phyloP scores from a whole-genome alignment of 2,888 invertebrate species.

The Apamea anceps region DNA sequence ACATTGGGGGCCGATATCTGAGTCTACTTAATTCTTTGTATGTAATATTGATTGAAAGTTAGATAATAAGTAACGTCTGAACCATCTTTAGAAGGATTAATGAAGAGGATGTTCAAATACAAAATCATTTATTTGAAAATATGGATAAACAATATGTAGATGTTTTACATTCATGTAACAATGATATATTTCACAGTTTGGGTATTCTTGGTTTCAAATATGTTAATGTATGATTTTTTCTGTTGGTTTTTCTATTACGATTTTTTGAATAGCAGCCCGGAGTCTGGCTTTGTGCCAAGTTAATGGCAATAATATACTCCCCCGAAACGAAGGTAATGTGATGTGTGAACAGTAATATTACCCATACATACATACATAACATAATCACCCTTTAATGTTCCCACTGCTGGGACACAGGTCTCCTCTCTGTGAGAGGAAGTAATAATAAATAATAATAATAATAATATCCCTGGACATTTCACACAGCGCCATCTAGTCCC shows the following conservation, averaged over 20 bases:
- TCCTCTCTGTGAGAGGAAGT: no score
- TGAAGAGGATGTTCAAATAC: neutral
- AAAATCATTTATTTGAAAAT: neutral
- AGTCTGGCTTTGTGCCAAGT: neutral
- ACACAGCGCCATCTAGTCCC: no score
- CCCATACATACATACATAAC: neutral
- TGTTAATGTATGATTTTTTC: neutral
- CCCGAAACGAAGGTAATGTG: neutral
- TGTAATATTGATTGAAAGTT: slow-evolving; percentile 13
- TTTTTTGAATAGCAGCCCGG: neutral
- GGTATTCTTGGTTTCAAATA: neutral
- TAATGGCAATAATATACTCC: neutral
- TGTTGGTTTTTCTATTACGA: neutral
- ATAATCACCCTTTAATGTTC: no score
- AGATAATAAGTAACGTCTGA: neutral
- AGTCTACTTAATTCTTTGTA: slow-evolving; percentile 17
- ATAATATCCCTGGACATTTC: no score
- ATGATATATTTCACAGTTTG: neutral
- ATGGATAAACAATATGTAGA: neutral
- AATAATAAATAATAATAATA: no score
- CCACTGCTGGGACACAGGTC: no score
- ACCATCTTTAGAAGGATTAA: neutral
- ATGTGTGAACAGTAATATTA: neutral
- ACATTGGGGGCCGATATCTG: slow-evolving; percentile 24
- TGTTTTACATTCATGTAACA: neutral